Evolutionary conservation across 2,888 invertebrate genomes (phyloP).

Genomic region (Pseudococcus longispinus): DNA sequence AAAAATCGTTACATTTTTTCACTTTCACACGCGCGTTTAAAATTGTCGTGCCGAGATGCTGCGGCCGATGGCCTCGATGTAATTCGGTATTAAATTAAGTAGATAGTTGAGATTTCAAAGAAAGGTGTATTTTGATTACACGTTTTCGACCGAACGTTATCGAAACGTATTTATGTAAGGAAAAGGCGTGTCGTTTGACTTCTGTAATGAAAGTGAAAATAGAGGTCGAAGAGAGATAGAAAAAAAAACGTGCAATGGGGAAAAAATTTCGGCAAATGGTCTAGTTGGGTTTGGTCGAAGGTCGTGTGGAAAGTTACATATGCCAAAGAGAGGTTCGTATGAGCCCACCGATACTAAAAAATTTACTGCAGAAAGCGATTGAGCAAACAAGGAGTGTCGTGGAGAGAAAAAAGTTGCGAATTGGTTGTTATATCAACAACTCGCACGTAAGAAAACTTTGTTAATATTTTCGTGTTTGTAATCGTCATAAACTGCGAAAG

Average conservation of each 20-base stretch:
- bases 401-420: not conserved
- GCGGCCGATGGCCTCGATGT: not conserved
- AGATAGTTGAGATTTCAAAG: not conserved
- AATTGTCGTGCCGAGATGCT: not conserved
- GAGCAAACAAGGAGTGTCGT: not conserved
- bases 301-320: not conserved
- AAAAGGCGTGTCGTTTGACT: conserved; percentile 10
- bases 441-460: not conserved
- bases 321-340: too few species aligned
- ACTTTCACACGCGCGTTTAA: conserved; percentile 9
- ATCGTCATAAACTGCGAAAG: not conserved
- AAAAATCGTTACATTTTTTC: conserved; percentile 3
- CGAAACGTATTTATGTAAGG: conserved; percentile 8
- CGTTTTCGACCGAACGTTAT: not conserved
- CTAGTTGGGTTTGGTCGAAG: not conserved
- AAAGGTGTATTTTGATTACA: not conserved
- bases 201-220: conserved; percentile 12
- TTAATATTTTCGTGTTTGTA: not conserved
- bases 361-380: not conserved
- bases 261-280: not conserved
- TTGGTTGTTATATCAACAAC: not conserved
- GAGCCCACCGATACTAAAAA: not conserved
- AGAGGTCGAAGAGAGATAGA: not conserved
- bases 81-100: not conserved
- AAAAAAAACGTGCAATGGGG: not conserved